These are phyloP conservation scores for Aethina tumida DNA, from an alignment of 1,140 invertebrate genomes.

Conservation along the genomic window DNA sequence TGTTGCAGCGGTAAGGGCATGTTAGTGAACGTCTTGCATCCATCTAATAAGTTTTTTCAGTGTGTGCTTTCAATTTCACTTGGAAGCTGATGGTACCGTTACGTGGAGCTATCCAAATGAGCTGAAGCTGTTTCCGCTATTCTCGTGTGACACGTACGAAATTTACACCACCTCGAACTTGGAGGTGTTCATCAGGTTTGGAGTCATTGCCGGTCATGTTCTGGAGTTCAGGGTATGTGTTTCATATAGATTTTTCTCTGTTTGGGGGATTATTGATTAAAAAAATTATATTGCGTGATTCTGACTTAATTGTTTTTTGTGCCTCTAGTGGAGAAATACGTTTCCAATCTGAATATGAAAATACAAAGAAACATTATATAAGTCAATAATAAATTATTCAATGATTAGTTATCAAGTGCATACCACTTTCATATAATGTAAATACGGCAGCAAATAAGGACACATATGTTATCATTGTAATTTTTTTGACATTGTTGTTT, in stretches of 20 bases:
- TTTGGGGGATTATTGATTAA: too few species aligned
- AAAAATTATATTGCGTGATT: too few species aligned
- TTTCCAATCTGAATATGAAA: background rate
- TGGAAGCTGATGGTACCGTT: conserved; percentile 56
- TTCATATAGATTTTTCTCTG: too few species aligned
- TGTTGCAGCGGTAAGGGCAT: too few species aligned
- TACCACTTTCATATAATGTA: too few species aligned
- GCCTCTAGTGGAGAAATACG: background rate
- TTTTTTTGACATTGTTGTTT: too few species aligned
- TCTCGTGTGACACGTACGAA: conserved; percentile 58
- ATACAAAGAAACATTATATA: background rate
- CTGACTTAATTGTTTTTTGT: too few species aligned
- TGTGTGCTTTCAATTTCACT: conserved; percentile 51
- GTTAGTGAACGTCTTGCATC: too few species aligned
- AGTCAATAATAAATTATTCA: too few species aligned
- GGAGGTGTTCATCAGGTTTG: conserved; percentile 41
- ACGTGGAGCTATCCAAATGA: conserved; percentile 50
- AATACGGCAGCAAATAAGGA: too few species aligned
- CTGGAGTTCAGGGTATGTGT: conserved; percentile 51
- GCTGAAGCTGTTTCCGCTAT: conserved; percentile 48
- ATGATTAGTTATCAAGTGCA: too few species aligned
- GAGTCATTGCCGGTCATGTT: conserved; percentile 52
- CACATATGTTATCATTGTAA: too few species aligned
- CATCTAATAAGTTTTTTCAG: conserved; percentile 34
- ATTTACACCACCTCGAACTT: conserved; percentile 32